Conservation (phyloP, 2,113 vertebrate species). For the Narcine bancroftii region DNA sequence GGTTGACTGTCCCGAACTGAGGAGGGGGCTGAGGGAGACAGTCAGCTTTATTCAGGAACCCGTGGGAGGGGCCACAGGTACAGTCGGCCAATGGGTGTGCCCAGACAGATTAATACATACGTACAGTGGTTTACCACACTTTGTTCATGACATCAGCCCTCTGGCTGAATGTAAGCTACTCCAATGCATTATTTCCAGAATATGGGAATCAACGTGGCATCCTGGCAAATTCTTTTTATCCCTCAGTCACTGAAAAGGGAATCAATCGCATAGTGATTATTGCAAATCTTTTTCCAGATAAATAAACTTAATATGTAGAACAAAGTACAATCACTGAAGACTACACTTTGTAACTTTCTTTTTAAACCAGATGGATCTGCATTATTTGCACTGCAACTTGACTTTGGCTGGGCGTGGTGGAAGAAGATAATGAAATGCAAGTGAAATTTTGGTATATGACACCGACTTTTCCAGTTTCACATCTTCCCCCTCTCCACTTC, state of each 20-base stretch:
- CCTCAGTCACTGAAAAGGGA: background rate
- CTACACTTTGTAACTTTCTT: background rate
- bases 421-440: background rate
- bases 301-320: background rate
- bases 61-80: too few species aligned
- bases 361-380: background rate
- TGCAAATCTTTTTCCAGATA: background rate
- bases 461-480: too few species aligned
- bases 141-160: background rate
- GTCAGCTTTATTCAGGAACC: too few species aligned
- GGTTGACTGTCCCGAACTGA: too few species aligned
- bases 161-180: background rate
- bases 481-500: too few species aligned
- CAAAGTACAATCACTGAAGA: background rate
- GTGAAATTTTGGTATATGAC: too few species aligned
- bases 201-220: background rate
- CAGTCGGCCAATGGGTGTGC: too few species aligned
- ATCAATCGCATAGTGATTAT: background rate
- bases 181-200: background rate
- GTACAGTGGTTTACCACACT: too few species aligned
- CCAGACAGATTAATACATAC: too few species aligned
- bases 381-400: background rate
- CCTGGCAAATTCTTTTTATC: background rate
- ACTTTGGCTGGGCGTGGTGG: background rate
- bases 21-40: too few species aligned